These are phyloP conservation scores for Hipparchia semele DNA, from an alignment of 2,888 invertebrate genomes.

Conservation along the genomic window DNA sequence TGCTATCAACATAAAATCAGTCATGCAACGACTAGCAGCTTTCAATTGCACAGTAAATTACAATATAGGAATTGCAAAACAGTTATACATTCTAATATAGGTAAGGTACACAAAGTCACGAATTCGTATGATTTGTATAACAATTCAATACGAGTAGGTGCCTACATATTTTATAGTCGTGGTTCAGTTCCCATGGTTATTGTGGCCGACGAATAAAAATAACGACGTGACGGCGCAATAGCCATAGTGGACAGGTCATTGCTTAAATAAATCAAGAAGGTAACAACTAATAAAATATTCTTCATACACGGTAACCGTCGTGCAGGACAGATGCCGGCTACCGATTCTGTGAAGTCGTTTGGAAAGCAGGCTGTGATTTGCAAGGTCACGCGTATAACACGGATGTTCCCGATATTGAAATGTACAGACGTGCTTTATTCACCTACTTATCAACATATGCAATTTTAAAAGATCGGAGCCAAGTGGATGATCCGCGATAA, in stretches of 20 bases:
- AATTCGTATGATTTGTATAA: slow-evolving; percentile 38
- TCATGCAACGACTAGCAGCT: slow-evolving; percentile 32
- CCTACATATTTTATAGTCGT: slow-evolving; percentile 35
- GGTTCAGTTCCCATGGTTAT: slow-evolving; percentile 47
- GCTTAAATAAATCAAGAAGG: slow-evolving; percentile 65
- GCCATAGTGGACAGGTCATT: slow-evolving; percentile 58
- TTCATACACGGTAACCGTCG: slow-evolving; percentile 67
- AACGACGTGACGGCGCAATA: slow-evolving; percentile 54
- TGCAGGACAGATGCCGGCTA: slow-evolving; percentile 74
- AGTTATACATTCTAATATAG: slow-evolving; percentile 33
- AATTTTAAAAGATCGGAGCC: slow-evolving; percentile 76
- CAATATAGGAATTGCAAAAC: slow-evolving; percentile 37
- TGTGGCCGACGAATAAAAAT: slow-evolving; percentile 55
- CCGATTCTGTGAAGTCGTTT: slow-evolving; percentile 80
- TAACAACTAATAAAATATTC: slow-evolving; percentile 72
- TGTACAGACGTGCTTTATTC: slow-evolving; percentile 83
- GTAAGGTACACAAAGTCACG: slow-evolving; percentile 29
- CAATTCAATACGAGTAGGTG: slow-evolving; percentile 32
- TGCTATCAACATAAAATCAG: slow-evolving; percentile 31
- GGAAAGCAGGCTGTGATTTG: slow-evolving; percentile 83
- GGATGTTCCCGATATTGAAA: slow-evolving; percentile 83
- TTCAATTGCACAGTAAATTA: slow-evolving; percentile 37
- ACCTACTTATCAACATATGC: slow-evolving; percentile 80
- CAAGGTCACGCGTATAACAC: slow-evolving; percentile 83
- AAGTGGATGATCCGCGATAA: slow-evolving; percentile 48